Evolutionary conservation across 1,140 invertebrate species (phyloP).

Genomic region (Bathynomus jamesi): DNA sequence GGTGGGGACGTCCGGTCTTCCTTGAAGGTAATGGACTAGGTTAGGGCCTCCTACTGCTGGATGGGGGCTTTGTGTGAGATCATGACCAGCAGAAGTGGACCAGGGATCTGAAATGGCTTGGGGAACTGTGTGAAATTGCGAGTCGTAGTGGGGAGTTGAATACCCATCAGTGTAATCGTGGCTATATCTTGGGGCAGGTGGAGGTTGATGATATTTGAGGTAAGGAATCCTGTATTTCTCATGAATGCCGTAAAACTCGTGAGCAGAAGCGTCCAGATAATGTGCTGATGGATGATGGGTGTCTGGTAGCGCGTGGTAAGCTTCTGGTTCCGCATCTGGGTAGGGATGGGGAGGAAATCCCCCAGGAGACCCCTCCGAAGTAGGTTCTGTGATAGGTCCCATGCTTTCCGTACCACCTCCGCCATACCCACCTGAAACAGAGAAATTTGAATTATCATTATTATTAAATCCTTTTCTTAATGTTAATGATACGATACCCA

Average conservation of each 20-base stretch:
- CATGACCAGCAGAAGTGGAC: constrained; percentile 26
- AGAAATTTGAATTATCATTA: constrained; percentile 3
- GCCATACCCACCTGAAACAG: constrained; percentile 26
- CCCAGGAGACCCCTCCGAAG: constrained; percentile 32
- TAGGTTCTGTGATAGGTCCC: constrained; percentile 29
- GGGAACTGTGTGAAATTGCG: constrained; percentile 36
- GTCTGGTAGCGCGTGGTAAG: constrained; percentile 28
- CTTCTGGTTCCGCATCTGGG: constrained; percentile 21
- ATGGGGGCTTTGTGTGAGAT: constrained; percentile 23
- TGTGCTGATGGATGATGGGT: constrained; percentile 24
- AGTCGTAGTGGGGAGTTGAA: constrained; percentile 30
- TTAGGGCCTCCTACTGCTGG: constrained; percentile 19
- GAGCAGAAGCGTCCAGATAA: constrained; percentile 27
- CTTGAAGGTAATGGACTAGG: constrained; percentile 35
- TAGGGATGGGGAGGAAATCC: constrained; percentile 28
- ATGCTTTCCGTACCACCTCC: constrained; percentile 21
- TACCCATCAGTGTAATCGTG: constrained; percentile 35
- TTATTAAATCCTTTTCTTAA: too few relatives aligned
- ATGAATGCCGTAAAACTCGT: constrained; percentile 32
- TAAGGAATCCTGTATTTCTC: constrained; percentile 34
- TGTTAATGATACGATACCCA: too few relatives aligned
- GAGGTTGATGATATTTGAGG: constrained; percentile 33
- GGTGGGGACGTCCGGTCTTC: constrained; percentile 35
- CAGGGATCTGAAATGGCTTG: constrained; percentile 34
- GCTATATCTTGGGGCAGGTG: constrained; percentile 23